phyloP scores from a whole-genome alignment of 2,113 vertebrate species.

The Gila orcuttii region DNA sequence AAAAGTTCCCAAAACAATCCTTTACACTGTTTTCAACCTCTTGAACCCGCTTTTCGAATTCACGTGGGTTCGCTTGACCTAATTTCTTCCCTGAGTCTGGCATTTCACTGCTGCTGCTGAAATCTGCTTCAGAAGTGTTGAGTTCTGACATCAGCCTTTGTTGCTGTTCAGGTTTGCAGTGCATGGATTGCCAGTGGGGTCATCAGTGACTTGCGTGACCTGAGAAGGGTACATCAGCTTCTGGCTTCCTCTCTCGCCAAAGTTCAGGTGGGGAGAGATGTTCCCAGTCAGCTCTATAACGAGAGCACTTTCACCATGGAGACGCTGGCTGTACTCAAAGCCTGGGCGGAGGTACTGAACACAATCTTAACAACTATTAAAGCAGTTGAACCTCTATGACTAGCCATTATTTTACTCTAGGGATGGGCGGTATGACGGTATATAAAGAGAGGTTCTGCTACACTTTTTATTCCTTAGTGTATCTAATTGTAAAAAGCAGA shows the following conservation, averaged over 20 bases:
- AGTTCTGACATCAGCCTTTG: slow-evolving; percentile 4
- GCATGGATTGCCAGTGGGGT: slow-evolving; percentile 93
- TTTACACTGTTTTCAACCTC: neutral
- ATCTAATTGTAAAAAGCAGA: neutral
- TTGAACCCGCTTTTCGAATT: neutral
- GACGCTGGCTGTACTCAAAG: slow-evolving; percentile 89
- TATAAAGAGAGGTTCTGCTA: neutral
- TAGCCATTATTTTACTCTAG: neutral
- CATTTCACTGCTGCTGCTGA: neutral
- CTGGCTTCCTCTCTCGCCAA: slow-evolving; percentile 88
- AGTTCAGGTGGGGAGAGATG: slow-evolving; percentile 84
- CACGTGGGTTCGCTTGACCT: slow-evolving; percentile 5
- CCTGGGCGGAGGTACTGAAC: slow-evolving; percentile 89
- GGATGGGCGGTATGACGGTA: neutral
- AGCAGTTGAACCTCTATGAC: neutral
- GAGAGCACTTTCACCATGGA: slow-evolving; percentile 93
- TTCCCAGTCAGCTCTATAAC: slow-evolving; percentile 82
- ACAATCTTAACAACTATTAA: neutral
- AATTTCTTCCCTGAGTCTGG: slow-evolving; percentile 4
- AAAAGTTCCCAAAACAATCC: slow-evolving; percentile 3
- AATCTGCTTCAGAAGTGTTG: neutral
- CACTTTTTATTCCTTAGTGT: neutral
- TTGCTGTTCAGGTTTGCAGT: slow-evolving; percentile 85
- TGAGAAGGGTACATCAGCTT: slow-evolving; percentile 89
- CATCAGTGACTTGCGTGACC: slow-evolving; percentile 87